A percentile compares a stretch with the other conserved stretches of the same genome.
Evolutionary conservation across 2,113 vertebrate species (phyloP).

Genomic region (Pangasianodon gigas): DNA sequence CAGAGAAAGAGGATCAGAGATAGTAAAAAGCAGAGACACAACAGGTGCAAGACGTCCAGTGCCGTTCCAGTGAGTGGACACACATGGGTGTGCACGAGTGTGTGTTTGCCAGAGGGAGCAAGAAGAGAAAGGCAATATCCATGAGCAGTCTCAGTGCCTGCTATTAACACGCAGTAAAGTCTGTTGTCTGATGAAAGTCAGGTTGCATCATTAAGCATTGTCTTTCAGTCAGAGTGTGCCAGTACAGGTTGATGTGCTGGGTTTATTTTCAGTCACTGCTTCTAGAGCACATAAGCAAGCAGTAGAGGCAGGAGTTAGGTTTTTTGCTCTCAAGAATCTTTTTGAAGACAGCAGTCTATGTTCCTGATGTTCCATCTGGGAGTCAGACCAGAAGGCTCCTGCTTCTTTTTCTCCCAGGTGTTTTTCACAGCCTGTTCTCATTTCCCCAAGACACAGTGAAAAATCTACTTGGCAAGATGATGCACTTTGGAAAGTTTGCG

Average conservation of each 20-base stretch:
- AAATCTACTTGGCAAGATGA: conserved; percentile 8
- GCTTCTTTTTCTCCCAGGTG: conserved; percentile 1
- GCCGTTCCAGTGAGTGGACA: conserved; percentile 19
- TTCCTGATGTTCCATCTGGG: background rate
- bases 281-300: background rate
- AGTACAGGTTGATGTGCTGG: background rate
- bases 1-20: conserved; percentile 50
- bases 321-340: background rate
- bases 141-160: background rate
- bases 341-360: background rate
- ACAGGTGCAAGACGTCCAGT: conserved; percentile 34
- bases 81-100: conserved; percentile 14
- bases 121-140: background rate
- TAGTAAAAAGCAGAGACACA: conserved; percentile 48
- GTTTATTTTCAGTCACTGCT: background rate
- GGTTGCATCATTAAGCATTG: background rate
- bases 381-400: background rate
- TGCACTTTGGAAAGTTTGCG: background rate
- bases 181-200: background rate
- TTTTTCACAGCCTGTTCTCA: conserved; percentile 29
- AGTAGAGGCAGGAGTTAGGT: background rate
- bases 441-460: conserved; percentile 11
- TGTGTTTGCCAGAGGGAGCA: background rate
- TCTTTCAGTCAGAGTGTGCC: background rate
- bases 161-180: background rate